Conservation (phyloP, 2,113 vertebrate genomes). For the Hydropotes inermis region DNA sequence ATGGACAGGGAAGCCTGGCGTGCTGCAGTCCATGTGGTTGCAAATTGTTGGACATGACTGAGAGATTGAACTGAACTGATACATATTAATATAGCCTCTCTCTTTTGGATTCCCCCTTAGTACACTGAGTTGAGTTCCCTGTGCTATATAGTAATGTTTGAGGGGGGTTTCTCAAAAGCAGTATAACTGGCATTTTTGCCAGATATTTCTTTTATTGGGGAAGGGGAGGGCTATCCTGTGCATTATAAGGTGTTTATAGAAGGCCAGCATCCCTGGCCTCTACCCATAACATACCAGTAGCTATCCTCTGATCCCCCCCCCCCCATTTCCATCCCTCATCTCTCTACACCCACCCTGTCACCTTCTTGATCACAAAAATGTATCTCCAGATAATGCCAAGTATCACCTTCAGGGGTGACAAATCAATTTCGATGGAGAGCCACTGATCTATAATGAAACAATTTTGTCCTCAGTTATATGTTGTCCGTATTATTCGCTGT, state of each 20-base stretch:
- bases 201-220: not conserved
- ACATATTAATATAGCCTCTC: not conserved
- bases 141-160: not conserved
- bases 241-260: not conserved
- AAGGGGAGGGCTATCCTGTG: too few species aligned
- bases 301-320: not conserved
- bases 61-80: not conserved
- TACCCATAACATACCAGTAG: not conserved
- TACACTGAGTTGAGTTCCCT: too few species aligned
- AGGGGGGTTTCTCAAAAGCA: not conserved
- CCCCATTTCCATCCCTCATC: not conserved
- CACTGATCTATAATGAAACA: not conserved
- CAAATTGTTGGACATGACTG: accelerated
- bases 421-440: not conserved
- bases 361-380: not conserved
- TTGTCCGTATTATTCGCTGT: not conserved
- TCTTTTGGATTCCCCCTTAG: not conserved
- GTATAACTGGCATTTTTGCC: not conserved
- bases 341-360: not conserved
- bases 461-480: not conserved
- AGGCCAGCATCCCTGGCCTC: not conserved
- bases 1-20: not conserved
- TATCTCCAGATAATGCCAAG: not conserved
- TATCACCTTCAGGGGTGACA: not conserved
- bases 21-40: not conserved